A percentile compares a stretch with the other conserved stretches of the same genome.
These are phyloP conservation scores for Adrianichthys oophorus DNA, from an alignment of 2,797 vertebrate species.

Conservation along the genomic window DNA sequence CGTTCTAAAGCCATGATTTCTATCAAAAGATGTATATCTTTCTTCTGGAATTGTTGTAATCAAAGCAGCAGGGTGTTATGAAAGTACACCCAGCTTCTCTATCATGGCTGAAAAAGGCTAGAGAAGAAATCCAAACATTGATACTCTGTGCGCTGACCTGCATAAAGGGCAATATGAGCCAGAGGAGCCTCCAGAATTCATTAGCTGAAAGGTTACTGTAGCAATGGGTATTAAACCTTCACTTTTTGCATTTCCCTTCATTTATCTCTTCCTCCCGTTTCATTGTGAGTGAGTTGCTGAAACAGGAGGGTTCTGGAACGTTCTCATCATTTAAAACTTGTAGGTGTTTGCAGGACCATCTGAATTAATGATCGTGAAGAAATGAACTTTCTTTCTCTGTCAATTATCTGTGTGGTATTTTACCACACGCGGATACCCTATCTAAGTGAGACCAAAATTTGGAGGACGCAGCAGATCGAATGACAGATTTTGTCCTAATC, in stretches of 20 bases:
- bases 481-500: background rate
- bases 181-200: slow-evolving; percentile 50
- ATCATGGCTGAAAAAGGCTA: slow-evolving; percentile 41
- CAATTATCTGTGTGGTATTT: too few relatives aligned
- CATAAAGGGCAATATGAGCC: slow-evolving; percentile 46
- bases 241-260: slow-evolving; percentile 27
- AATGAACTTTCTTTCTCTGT: too few relatives aligned
- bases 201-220: slow-evolving; percentile 60
- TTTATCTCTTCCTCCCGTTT: slow-evolving; percentile 18
- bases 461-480: background rate
- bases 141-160: slow-evolving; percentile 50
- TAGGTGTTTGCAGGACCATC: background rate
- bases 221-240: slow-evolving; percentile 42
- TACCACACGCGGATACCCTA: too few relatives aligned
- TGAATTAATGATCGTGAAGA: too few relatives aligned
- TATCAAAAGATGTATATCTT: background rate
- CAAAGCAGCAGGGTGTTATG: slow-evolving; percentile 9
- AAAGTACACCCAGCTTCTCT: slow-evolving; percentile 20
- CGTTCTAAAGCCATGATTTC: too few relatives aligned
- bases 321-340: slow-evolving; percentile 9
- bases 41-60: slow-evolving; percentile 6
- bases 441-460: background rate
- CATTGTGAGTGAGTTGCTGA: slow-evolving; percentile 15
- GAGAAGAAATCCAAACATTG: slow-evolving; percentile 48
- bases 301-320: slow-evolving; percentile 13